Percentiles rank a stretch among this genome's conserved stretches.
phyloP scores from a whole-genome alignment of 1,140 invertebrate genomes.

The Lineus longissimus region DNA sequence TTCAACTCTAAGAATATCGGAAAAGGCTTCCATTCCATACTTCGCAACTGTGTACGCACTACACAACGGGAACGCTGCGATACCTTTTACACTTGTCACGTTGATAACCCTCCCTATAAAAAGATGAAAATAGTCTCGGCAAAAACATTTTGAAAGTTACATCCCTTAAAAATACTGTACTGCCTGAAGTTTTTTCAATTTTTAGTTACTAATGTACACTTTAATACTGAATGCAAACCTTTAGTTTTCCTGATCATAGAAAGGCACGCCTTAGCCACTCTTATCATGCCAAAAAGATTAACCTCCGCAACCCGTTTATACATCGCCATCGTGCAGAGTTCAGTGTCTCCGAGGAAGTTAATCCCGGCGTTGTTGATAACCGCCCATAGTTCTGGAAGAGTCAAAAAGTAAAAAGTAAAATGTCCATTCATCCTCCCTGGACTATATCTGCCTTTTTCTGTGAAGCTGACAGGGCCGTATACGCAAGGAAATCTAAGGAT shows the following conservation, averaged over 20 bases:
- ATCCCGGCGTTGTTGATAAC: slow-evolving; percentile 66
- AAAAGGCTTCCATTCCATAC: slow-evolving; percentile 62
- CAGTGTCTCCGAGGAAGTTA: slow-evolving; percentile 82
- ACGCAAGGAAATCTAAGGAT: too few relatives aligned
- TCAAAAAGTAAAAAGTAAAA: not conserved
- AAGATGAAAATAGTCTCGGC: not conserved
- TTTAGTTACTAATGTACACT: too few relatives aligned
- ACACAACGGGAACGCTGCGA: slow-evolving; percentile 67
- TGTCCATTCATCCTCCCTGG: too few relatives aligned
- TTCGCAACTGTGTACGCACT: slow-evolving; percentile 77
- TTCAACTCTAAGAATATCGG: slow-evolving; percentile 44
- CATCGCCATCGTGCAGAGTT: slow-evolving; percentile 69
- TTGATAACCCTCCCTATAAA: slow-evolving; percentile 68
- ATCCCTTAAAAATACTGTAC: not conserved
- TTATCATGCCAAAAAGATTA: slow-evolving; percentile 79
- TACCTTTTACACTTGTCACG: slow-evolving; percentile 75
- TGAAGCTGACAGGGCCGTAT: too few relatives aligned
- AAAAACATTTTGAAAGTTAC: not conserved
- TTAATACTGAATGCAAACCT: too few relatives aligned
- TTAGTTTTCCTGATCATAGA: slow-evolving; percentile 65
- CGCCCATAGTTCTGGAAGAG: slow-evolving; percentile 34
- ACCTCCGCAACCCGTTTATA: slow-evolving; percentile 61
- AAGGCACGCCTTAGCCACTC: slow-evolving; percentile 68
- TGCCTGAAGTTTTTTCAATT: too few relatives aligned
- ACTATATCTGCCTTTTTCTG: too few relatives aligned